Percentiles rank a stretch among this genome's conserved stretches.
Evolutionary conservation across 2,888 invertebrate genomes (phyloP).

Genomic region (Tinea trinotella): DNA sequence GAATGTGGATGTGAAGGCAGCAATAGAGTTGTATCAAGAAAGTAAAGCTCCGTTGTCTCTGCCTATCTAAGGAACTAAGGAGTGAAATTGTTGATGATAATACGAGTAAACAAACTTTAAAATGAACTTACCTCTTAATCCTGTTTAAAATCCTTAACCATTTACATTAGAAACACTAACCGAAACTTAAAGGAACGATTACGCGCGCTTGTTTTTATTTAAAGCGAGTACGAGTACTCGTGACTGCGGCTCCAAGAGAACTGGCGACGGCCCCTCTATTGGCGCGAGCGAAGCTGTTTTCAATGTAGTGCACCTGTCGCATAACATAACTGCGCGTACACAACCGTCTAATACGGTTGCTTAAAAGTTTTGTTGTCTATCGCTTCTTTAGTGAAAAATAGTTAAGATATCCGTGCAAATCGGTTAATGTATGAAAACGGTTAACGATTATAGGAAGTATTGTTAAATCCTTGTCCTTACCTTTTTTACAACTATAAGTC

Average conservation of each 20-base stretch:
- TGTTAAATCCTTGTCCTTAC: too few relatives aligned
- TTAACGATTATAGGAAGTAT: too few relatives aligned
- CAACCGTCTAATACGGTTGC: too few relatives aligned
- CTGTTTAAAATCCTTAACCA: neutral
- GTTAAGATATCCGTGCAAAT: too few relatives aligned
- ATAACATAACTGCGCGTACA: neutral
- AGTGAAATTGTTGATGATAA: too few relatives aligned
- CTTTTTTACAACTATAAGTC: too few relatives aligned
- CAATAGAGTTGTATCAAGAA: too few relatives aligned
- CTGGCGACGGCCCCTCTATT: neutral
- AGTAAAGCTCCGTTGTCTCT: too few relatives aligned
- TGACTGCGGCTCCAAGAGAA: neutral
- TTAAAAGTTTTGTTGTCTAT: neutral
- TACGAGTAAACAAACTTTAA: too few relatives aligned
- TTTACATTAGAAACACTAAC: neutral
- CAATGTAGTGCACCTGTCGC: slow-evolving; percentile 9
- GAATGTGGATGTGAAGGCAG: too few relatives aligned
- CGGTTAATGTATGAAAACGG: too few relatives aligned
- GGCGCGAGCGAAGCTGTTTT: neutral
- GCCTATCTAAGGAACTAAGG: too few relatives aligned
- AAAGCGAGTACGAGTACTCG: neutral
- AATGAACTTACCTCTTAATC: slow-evolving; percentile 10
- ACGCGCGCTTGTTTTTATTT: neutral
- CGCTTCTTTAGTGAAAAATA: neutral
- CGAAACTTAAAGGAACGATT: neutral